These are phyloP conservation scores for Siniperca obscura DNA, from an alignment of 2,797 vertebrate genomes.

Conservation along the genomic window DNA sequence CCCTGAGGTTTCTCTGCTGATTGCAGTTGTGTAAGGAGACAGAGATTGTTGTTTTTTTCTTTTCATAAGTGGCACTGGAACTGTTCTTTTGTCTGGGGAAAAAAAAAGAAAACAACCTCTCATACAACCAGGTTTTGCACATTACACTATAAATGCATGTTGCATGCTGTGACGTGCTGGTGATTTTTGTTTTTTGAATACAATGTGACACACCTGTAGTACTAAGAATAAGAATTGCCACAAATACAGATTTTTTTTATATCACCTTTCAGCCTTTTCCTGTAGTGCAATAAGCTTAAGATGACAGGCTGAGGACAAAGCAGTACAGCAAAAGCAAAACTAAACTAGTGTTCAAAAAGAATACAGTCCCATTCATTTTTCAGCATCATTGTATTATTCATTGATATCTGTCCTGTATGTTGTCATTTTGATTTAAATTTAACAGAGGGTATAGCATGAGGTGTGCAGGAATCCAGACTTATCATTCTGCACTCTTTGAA, in stretches of 20 bases:
- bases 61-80: conserved; percentile 45
- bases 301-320: conserved; percentile 11
- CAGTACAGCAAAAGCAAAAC: not conserved
- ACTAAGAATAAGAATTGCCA: not conserved
- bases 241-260: not conserved
- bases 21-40: conserved; percentile 71
- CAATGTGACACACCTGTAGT: not conserved
- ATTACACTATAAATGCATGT: conserved; percentile 14
- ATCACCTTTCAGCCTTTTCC: not conserved
- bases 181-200: conserved; percentile 7
- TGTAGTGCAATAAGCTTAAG: not conserved
- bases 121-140: conserved; percentile 15
- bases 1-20: conserved; percentile 75
- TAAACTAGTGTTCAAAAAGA: conserved; percentile 17
- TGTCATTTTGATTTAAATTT: conserved; percentile 58
- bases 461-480: conserved; percentile 13
- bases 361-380: conserved; percentile 48
- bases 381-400: conserved; percentile 57
- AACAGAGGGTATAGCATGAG: conserved; percentile 24
- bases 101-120: conserved; percentile 27
- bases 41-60: conserved; percentile 46
- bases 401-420: conserved; percentile 41
- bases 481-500: conserved; percentile 12
- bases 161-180: not conserved
- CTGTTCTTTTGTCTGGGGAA: conserved; percentile 35